A percentile compares a stretch with the other conserved stretches of the same genome.
Conservation (phyloP, 1,140 invertebrate species). For the Drosophila arawakana region DNA sequence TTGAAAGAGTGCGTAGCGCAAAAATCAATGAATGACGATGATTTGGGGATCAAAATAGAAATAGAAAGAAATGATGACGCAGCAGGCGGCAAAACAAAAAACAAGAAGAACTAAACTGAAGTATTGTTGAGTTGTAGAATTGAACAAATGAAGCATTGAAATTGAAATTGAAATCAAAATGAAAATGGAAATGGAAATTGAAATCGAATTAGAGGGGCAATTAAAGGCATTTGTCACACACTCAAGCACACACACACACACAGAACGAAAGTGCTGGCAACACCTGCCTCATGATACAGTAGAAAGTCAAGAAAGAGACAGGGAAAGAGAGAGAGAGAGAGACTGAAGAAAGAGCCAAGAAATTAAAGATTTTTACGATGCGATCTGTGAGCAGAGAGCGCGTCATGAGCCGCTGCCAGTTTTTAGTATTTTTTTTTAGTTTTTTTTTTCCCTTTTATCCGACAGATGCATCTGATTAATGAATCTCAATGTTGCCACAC, state of each 20-base stretch:
- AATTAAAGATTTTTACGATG: slow-evolving; percentile 34
- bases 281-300: slow-evolving; percentile 20
- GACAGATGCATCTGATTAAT: slow-evolving; percentile 83
- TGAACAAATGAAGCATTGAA: slow-evolving; percentile 19
- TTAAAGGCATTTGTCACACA: slow-evolving; percentile 68
- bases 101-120: slow-evolving; percentile 1
- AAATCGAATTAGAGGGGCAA: slow-evolving; percentile 63
- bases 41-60: neutral
- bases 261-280: slow-evolving; percentile 12
- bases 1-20: slow-evolving; percentile 20
- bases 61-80: slow-evolving; percentile 24
- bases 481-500: slow-evolving; percentile 67
- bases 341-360: neutral
- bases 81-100: slow-evolving; percentile 26
- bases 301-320: slow-evolving; percentile 28
- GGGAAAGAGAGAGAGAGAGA: neutral
- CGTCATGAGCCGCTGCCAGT: slow-evolving; percentile 57
- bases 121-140: neutral
- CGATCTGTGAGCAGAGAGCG: slow-evolving; percentile 33
- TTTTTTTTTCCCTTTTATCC: slow-evolving; percentile 57
- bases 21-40: slow-evolving; percentile 39
- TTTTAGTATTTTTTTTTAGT: too few relatives aligned
- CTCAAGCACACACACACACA: neutral
- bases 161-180: slow-evolving; percentile 14
- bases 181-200: slow-evolving; percentile 16